Evolutionary conservation across 2,888 invertebrate genomes (phyloP), one percentile per base, ranked within the genome.

Genomic region (Lasioglossum figueresi): DNA sequence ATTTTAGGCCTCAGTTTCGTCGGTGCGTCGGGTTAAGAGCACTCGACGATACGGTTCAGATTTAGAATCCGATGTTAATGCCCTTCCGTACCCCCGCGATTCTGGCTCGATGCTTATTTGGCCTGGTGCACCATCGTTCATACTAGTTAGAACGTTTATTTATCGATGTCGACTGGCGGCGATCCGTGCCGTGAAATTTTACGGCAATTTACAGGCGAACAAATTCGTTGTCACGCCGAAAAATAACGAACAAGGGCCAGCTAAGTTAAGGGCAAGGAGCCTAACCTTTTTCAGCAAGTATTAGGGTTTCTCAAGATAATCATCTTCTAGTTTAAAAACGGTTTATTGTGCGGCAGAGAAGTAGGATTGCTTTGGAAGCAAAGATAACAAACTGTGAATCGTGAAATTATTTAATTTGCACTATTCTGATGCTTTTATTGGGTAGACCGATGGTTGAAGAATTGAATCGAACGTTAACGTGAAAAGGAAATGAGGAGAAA

Each of bases 61-160:
- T 93, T 94, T 94, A 94, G 94, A 86, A 94, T 88, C 91, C 90
- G 92, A 93, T 92, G 94, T 94, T 94, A 94, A 94, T 93, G 93
- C 93, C 94, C 94, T 93, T 91, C 90, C 89, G 84, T 83, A 87
- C 83, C 86, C 80, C 72, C 79, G 75, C 75, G 78, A 81, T 87
- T 91, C 89, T 91, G 92, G 92, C 89, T 90, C 92, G 87, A 86
- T 89, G 89, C 92, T 93, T 93, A 93, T 92, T 94, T 94, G 93
- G 93, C 92, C 92, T 91, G 91, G 76, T 79, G 79, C 77, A 56
- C 45, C 81, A 87, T 87, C 86, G 73, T 75, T 85, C 87, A 76
- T 73, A 59, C 79, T 71, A 70, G 75, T 87, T 83, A 80, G 63
- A 77, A 70, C 75, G 89, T 85, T 89, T 87, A 85, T 89, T 89